phyloP scores from a whole-genome alignment of 2,797 vertebrate genomes.

The Lates japonicus region DNA sequence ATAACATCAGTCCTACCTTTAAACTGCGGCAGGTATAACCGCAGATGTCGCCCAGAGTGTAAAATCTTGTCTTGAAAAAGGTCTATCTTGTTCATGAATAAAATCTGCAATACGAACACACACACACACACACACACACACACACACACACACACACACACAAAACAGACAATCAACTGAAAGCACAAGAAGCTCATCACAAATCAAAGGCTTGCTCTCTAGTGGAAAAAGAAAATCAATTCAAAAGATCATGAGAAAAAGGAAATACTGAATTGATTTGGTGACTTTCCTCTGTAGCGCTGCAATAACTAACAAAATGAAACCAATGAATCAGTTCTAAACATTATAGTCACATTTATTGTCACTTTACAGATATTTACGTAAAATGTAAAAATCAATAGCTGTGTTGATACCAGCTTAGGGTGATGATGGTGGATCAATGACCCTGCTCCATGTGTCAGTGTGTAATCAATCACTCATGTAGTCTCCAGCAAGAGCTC shows the following conservation, averaged over 20 bases:
- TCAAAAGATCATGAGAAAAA: neutral
- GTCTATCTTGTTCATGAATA: constrained; percentile 90
- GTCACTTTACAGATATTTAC: constrained; percentile 40
- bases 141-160: constrained; percentile 23
- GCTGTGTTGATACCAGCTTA: constrained; percentile 16
- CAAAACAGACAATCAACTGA: constrained; percentile 24
- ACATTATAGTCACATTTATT: constrained; percentile 23
- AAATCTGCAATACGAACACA: constrained; percentile 80
- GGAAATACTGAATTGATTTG: constrained; percentile 22
- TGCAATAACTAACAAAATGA: constrained; percentile 43
- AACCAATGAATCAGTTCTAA: constrained; percentile 52
- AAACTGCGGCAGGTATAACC: constrained; percentile 83
- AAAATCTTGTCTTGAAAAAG: constrained; percentile 90
- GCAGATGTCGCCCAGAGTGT: constrained; percentile 84
- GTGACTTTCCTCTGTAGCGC: neutral
- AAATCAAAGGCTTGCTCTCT: constrained; percentile 22
- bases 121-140: neutral
- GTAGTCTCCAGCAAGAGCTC: neutral
- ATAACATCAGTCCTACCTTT: constrained; percentile 77
- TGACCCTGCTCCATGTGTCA: constrained; percentile 40
- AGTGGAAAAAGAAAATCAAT: constrained; percentile 42
- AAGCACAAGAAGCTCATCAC: neutral
- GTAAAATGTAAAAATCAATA: constrained; percentile 52
- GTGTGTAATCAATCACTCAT: constrained; percentile 46
- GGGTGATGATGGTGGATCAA: constrained; percentile 42